Base-by-base conservation (phyloP, 2,797 vertebrate species). In the Alcedo quadribrachys region DNA sequence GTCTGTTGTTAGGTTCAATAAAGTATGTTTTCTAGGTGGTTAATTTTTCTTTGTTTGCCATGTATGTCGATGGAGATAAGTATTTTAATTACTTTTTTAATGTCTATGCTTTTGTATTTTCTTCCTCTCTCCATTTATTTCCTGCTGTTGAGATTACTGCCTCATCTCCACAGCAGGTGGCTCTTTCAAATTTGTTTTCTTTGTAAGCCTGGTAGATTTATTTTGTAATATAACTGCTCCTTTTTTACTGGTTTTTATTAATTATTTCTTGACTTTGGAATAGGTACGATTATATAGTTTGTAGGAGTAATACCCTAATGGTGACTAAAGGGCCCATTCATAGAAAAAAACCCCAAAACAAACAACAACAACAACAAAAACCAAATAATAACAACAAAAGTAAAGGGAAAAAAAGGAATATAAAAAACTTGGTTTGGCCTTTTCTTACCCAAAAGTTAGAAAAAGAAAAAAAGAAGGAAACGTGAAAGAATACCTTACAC, bases 31-130 rank as follows among this genome's bases (percentile, higher is more conserved):
- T 96, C 93, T 96, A 96, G 96, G 96, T 97, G 94, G 92, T 67
- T 95, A 87, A 12, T 21, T 88, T 46, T 33, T 50, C 87, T 89
- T 87, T 88, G 84, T 95, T 95, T 81, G 79, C 96, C 97, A 94
- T 88, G 93, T 97, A 98, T 97, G 98, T 97, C 8, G 80, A 97
- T 98, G 96, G 97, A 98, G 98, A 98, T 98, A 98, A 98, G 97
- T 98, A 97, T 97, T 98, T 98, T 98, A 98, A 98, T 98, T 98
- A 98, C 97, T 97, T 98, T 98, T 98, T 98, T 98, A 98, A 98
- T 98, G 97, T 96, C 97, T 97, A 90, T 78, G 97, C 96, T 97
- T 97, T 97, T 97, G 97, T 96, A 94, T 98, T 98, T 97, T 97
- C 95, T 94, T 92, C 94, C 90, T 89, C 95, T 95, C 92, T 95